Percentiles rank a stretch among this genome's conserved stretches.
Evolutionary conservation across 2,113 vertebrate species (phyloP).

Genomic region (Stictonetta naevosa): DNA sequence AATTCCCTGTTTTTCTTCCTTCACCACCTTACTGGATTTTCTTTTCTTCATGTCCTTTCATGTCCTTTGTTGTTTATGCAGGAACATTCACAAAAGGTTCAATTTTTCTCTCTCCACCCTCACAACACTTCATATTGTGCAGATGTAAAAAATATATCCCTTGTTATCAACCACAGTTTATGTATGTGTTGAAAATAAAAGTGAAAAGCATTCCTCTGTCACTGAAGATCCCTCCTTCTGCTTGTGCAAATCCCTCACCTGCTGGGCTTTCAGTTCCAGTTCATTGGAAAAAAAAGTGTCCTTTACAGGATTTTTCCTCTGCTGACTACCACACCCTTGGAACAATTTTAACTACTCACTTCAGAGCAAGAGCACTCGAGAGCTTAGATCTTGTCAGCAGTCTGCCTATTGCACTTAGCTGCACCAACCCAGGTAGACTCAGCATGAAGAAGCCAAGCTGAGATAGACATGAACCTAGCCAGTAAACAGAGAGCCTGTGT

Average conservation of each 20-base stretch:
- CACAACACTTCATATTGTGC: background rate
- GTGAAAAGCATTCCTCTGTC: background rate
- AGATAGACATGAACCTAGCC: background rate
- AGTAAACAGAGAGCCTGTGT: background rate
- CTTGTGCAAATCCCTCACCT: background rate
- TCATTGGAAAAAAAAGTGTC: background rate
- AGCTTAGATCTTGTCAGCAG: slow-evolving; percentile 18
- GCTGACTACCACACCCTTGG: background rate
- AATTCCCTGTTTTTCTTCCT: background rate
- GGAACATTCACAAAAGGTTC: background rate
- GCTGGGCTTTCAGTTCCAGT: background rate
- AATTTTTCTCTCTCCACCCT: background rate
- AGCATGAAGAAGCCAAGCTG: background rate
- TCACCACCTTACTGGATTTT: background rate
- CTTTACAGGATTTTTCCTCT: background rate
- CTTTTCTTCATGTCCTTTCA: background rate
- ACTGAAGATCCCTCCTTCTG: background rate
- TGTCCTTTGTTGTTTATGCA: background rate
- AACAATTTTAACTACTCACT: slow-evolving; percentile 14
- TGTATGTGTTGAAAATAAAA: background rate
- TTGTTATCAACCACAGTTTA: background rate
- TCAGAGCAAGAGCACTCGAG: background rate
- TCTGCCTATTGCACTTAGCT: slow-evolving; percentile 2
- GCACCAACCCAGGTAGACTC: slow-evolving; percentile 5
- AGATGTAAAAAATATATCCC: background rate